These are phyloP conservation scores for Dasypolia templi DNA, from an alignment of 2,888 invertebrate species.

Conservation along the genomic window DNA sequence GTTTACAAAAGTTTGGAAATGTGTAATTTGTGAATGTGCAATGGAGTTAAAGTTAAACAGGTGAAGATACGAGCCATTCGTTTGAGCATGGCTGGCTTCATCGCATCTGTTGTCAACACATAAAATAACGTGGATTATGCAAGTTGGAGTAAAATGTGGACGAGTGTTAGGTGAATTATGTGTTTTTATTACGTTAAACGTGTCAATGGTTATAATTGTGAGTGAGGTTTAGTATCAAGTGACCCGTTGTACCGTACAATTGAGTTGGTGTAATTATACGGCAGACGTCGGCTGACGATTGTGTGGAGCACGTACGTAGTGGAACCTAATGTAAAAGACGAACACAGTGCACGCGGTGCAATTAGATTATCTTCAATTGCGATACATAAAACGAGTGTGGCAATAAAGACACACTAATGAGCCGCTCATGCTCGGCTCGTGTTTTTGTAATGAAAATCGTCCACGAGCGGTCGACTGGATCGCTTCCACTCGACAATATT, in stretches of 20 bases:
- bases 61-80: slow-evolving; percentile 73
- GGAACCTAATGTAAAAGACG: slow-evolving; percentile 41
- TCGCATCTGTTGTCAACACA: slow-evolving; percentile 88
- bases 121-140: slow-evolving; percentile 89
- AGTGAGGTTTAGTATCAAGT: slow-evolving; percentile 64
- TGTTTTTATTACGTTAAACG: slow-evolving; percentile 68
- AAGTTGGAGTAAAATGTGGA: slow-evolving; percentile 88
- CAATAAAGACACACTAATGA: slow-evolving; percentile 50
- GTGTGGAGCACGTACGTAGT: slow-evolving; percentile 48
- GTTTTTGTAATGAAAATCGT: slow-evolving; percentile 41
- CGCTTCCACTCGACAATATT: slow-evolving; percentile 33
- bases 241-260: slow-evolving; percentile 25
- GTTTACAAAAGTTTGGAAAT: slow-evolving; percentile 78
- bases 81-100: slow-evolving; percentile 83
- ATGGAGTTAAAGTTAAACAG: slow-evolving; percentile 76
- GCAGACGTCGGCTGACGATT: slow-evolving; percentile 39
- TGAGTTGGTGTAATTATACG: slow-evolving; percentile 38
- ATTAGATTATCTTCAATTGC: slow-evolving; percentile 51
- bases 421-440: slow-evolving; percentile 28
- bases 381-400: slow-evolving; percentile 38
- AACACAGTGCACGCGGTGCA: slow-evolving; percentile 48
- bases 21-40: slow-evolving; percentile 77
- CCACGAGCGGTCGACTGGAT: slow-evolving; percentile 21
- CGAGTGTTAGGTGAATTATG: slow-evolving; percentile 86
- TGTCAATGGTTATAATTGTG: slow-evolving; percentile 63